Percentiles rank a stretch among this genome's conserved stretches.
These are phyloP conservation scores for Cepaea hortensis DNA, from an alignment of 2,888 invertebrate species.

Conservation along the genomic window DNA sequence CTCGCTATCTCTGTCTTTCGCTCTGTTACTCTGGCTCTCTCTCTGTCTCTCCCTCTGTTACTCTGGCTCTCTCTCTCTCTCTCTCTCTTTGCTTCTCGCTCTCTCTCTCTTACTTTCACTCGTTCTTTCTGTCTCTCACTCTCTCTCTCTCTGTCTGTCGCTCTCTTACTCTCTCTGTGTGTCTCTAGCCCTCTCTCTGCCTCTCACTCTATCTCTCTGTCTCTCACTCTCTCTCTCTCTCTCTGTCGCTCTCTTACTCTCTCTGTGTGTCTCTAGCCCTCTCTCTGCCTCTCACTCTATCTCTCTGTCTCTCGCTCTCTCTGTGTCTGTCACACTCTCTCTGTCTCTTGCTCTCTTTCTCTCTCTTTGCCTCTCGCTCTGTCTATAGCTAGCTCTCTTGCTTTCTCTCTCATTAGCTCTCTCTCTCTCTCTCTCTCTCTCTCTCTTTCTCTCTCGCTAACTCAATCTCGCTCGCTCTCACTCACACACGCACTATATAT, in stretches of 20 bases:
- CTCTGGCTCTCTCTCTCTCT: neutral
- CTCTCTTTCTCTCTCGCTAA: neutral
- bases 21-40: no score
- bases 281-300: neutral
- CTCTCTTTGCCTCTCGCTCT: neutral
- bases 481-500: slow-evolving; percentile 5
- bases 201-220: no score
- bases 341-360: neutral
- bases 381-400: neutral
- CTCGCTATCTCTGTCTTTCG: no score
- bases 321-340: neutral
- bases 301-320: neutral
- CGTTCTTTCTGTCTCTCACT: no score
- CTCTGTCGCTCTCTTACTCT: neutral
- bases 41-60: no score
- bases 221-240: neutral
- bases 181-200: no score
- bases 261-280: no score
- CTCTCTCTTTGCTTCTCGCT: neutral
- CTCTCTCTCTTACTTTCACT: no score
- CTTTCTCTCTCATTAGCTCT: neutral
- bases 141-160: no score
- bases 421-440: slow-evolving; percentile 13
- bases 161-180: no score
- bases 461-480: neutral